Percentiles rank a stretch among this genome's conserved stretches.
Evolutionary conservation across 1,140 invertebrate genomes (phyloP).

Genomic region (Sitobion miscanthi): DNA sequence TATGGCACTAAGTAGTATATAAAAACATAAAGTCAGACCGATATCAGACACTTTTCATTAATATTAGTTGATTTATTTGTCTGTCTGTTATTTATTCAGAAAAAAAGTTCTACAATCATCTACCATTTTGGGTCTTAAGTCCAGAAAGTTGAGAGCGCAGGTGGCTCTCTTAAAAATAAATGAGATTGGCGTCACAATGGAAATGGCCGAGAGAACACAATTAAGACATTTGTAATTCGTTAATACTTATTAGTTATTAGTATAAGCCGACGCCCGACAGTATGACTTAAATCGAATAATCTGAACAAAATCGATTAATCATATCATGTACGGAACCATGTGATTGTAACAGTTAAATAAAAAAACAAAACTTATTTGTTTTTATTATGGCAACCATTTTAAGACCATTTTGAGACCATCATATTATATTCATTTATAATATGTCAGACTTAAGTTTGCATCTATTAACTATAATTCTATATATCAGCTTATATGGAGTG

Average conservation of each 20-base stretch:
- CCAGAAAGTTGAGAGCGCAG: too few relatives aligned
- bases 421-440: not conserved
- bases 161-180: too few relatives aligned
- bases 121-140: too few relatives aligned
- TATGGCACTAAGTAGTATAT: not conserved
- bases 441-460: not conserved
- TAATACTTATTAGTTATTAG: not conserved
- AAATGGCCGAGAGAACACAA: too few relatives aligned
- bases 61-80: not conserved
- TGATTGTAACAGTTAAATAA: not conserved
- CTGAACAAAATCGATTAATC: not conserved
- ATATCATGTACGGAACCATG: not conserved
- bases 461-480: not conserved
- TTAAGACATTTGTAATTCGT: too few relatives aligned
- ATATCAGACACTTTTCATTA: not conserved
- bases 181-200: too few relatives aligned
- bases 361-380: not conserved
- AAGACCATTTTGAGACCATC: not conserved
- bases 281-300: not conserved
- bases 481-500: not conserved
- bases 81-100: too few relatives aligned
- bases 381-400: not conserved
- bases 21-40: too few relatives aligned
- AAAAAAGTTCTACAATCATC: too few relatives aligned
- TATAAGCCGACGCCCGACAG: not conserved